Evolutionary conservation across 2,888 invertebrate species (phyloP).

Genomic region (Hypomecis atomaria): DNA sequence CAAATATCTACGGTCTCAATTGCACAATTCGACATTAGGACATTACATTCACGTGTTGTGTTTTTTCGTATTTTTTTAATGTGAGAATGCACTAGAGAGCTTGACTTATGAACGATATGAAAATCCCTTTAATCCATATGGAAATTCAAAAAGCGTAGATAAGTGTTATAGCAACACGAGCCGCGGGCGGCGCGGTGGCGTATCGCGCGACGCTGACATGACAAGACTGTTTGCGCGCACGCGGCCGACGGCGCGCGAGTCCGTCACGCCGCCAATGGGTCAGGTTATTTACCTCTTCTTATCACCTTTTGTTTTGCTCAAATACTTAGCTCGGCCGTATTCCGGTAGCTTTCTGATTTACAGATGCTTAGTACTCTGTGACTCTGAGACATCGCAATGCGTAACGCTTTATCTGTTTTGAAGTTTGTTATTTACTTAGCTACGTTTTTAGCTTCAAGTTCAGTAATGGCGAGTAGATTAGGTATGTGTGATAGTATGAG

Average conservation of each 20-base stretch:
- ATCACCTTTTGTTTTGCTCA: constrained; percentile 84
- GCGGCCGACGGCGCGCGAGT: constrained; percentile 48
- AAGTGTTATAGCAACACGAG: too few relatives aligned
- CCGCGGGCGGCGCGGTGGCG: constrained; percentile 3
- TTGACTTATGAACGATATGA: too few relatives aligned
- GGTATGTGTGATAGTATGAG: constrained; percentile 1
- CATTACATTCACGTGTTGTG: too few relatives aligned
- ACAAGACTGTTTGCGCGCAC: constrained; percentile 50
- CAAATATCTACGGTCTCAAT: too few relatives aligned
- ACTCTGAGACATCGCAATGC: constrained; percentile 3
- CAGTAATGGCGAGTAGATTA: neutral
- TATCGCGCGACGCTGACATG: constrained; percentile 46
- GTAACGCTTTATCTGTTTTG: constrained; percentile 10
- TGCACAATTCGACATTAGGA: too few relatives aligned
- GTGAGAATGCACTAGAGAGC: too few relatives aligned
- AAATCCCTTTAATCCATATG: too few relatives aligned
- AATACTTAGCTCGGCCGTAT: constrained; percentile 70
- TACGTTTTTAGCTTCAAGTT: neutral
- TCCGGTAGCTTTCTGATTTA: constrained; percentile 40
- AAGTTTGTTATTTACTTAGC: constrained; percentile 2
- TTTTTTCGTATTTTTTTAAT: too few relatives aligned
- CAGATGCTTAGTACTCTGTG: constrained; percentile 23
- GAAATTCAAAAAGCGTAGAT: too few relatives aligned
- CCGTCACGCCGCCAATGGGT: constrained; percentile 78
- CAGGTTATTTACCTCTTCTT: constrained; percentile 83